Evolutionary conservation across 2,113 vertebrate genomes (phyloP), one percentile per base, ranked within the genome.

Genomic region (Bostrychus sinensis): DNA sequence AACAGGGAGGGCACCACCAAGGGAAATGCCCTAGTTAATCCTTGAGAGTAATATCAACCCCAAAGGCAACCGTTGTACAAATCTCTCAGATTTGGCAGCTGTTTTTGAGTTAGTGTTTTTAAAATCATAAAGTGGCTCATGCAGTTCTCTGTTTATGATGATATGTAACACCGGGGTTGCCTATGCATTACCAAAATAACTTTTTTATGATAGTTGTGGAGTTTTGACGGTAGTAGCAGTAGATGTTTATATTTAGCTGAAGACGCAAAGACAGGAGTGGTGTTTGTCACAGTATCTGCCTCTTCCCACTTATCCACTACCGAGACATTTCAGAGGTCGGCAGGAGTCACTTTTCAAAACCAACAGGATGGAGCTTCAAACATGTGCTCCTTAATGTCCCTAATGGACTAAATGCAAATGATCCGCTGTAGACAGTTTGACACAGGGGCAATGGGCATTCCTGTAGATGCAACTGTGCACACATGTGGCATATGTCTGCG

Each of bases 201-300:
- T 34, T 17, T 42, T 28, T 56, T n/a, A 51, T 51, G 14, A 9
- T 16, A 32, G 46, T 37, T 45, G 30, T 56, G 58, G 50, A 56
- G 34, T 54, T 73, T 54, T 58, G 50, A 11, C 2, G 36, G 25
- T 41, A 62, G 56, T 66, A 56, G 63, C 68, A 62, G 66, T 45
- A 43, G 66, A 57, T 2, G 20, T 80, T 86, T 90, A 88, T 88
- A 84, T 86, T 86, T 89, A 87, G 87, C 72, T 26, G 1, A 32
- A 17, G 36, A 64, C 62, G 72, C 64, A 55, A 80, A 74, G 54
- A 61, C 26, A n/a, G 23, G 32, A 67, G 3, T n/a, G 50, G 25
- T 70, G 59, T 78, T 75, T 65, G 67, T 69, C 50, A 62, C 41
- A 46, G 62, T 64, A 62, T 28, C 56, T 58, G 48, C 13, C 48